Base-by-base conservation (phyloP, 2,113 vertebrate genomes). In the Morone chrysops region DNA sequence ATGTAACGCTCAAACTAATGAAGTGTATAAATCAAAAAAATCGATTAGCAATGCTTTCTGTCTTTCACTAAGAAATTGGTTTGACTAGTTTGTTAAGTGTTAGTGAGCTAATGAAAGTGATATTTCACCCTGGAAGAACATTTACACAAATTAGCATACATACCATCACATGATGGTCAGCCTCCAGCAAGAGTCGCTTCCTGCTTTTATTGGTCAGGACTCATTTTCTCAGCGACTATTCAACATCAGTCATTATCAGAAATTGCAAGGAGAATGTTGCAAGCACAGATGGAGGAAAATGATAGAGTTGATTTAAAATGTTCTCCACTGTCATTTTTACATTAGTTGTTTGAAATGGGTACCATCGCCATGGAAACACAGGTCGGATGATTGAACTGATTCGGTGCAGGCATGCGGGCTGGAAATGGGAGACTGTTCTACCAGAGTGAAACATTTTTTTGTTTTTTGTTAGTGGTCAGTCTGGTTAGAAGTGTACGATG, bases 51-150 rank as follows among this genome's bases (percentile, higher is more conserved):
- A 74, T 59, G 48, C 40, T 13, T 61, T 22, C 78, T 43, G 63
- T 31, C 45, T 71, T 68, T 74, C 50, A 66, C 47, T 31, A 31
- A 59, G 78, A 81, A 68, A 73, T 77, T 65, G 66, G 41, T 68
- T 84, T 53, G 84, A 79, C 59, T 67, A 9, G 51, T 81, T 73
- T 76, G 87, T 89, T 90, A 78, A 59, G 56, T 43, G 91, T 93
- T 92, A 93, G 92, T 83, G 70, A 91, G 76, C 78, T 84, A 75
- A 87, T 87, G 67, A 70, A 87, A 84, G 82, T 16, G 25, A 63
- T 74, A 78, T 88, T 91, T 92, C 89, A 91, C 91, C 67, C 86
- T 75, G 82, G 87, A 74, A 86, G 82, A 84, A 88, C 84, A 73
- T 56, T 48, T 0, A 25, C 36, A 20, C 48, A 47, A 7, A 70